Evolutionary conservation across 2,113 vertebrate genomes (phyloP).

Genomic region (Calidris pugnax): DNA sequence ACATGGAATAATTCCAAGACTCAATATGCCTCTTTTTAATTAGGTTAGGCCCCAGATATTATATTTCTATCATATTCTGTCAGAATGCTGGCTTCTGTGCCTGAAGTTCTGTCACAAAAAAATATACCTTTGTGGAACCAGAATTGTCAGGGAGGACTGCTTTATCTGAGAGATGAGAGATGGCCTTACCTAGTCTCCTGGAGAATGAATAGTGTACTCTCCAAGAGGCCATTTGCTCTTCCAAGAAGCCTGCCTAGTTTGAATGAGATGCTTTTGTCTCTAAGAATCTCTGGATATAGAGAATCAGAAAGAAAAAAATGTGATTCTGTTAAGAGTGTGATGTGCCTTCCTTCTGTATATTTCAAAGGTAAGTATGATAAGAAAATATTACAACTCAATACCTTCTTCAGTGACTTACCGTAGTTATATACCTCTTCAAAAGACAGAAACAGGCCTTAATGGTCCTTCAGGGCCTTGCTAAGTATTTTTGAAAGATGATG

Average conservation of each 20-base stretch:
- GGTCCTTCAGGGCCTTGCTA: background rate
- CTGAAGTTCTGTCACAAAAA: background rate
- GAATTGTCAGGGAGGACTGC: background rate
- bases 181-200: background rate
- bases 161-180: background rate
- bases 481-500: background rate
- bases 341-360: background rate
- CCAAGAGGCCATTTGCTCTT: background rate
- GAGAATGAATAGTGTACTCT: background rate
- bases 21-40: conserved; percentile 25
- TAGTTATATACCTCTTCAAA: background rate
- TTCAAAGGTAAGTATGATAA: background rate
- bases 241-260: background rate
- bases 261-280: background rate
- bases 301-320: background rate
- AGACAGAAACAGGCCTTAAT: background rate
- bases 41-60: background rate
- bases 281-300: background rate
- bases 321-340: background rate
- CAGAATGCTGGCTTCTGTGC: background rate
- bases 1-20: conserved; percentile 13
- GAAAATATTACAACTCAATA: background rate
- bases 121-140: background rate
- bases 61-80: conserved; percentile 26
- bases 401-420: background rate